Evolutionary conservation across 2,888 invertebrate species (phyloP).

Genomic region (Tiliacea aurago): DNA sequence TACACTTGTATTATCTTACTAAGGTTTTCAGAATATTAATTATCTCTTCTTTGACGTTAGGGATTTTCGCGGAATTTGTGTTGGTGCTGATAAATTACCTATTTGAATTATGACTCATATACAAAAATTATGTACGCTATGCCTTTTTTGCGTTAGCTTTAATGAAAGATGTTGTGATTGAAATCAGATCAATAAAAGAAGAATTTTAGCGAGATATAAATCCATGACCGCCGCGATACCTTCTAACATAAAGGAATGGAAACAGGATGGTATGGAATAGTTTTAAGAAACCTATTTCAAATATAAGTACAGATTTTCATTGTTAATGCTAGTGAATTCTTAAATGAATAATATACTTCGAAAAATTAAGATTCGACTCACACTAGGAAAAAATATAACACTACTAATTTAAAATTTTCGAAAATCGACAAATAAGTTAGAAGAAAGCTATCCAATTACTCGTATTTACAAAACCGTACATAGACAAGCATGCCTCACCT

Average conservation of each 20-base stretch:
- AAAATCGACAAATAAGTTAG: neutral
- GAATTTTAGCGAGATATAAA: neutral
- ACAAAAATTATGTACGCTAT: neutral
- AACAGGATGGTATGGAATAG: neutral
- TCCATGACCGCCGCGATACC: neutral
- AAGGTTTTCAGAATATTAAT: constrained; percentile 5
- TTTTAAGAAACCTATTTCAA: neutral
- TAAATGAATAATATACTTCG: neutral
- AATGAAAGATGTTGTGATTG: neutral
- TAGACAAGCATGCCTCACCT: constrained; percentile 5
- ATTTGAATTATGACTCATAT: neutral
- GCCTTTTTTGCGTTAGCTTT: neutral
- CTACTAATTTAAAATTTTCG: neutral
- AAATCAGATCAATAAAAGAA: neutral
- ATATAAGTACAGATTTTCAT: neutral
- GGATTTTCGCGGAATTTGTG: constrained; percentile 1
- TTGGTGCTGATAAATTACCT: neutral
- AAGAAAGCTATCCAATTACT: neutral
- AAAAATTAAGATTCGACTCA: neutral
- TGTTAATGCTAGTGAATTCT: neutral
- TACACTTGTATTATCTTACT: neutral
- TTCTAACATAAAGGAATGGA: neutral
- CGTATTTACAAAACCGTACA: neutral
- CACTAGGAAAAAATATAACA: neutral
- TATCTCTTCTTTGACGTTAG: neutral